These are phyloP conservation scores for Aromia moschata DNA, from an alignment of 2,888 invertebrate species.

Conservation along the genomic window DNA sequence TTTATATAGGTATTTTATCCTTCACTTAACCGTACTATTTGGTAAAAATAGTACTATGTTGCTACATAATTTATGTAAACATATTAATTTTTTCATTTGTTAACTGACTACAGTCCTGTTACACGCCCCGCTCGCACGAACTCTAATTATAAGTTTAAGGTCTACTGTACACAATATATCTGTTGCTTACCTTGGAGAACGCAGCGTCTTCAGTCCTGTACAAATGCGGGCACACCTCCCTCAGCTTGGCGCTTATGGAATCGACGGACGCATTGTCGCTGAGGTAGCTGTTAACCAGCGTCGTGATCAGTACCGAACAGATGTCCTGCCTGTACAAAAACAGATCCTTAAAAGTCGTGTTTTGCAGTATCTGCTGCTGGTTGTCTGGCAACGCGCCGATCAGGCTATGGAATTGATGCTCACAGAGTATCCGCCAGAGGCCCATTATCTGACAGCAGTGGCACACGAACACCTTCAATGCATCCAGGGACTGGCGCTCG, in stretches of 20 bases:
- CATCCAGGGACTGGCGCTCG: slow-evolving; percentile 81
- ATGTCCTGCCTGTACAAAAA: slow-evolving; percentile 82
- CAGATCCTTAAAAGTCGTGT: slow-evolving; percentile 77
- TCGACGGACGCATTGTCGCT: slow-evolving; percentile 95
- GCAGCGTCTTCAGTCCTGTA: slow-evolving; percentile 96
- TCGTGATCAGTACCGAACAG: slow-evolving; percentile 79
- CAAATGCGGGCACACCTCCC: slow-evolving; percentile 91
- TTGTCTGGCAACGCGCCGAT: slow-evolving; percentile 74
- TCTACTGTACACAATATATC: no score
- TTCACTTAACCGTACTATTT: no score
- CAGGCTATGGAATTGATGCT: slow-evolving; percentile 89
- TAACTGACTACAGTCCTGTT: no score
- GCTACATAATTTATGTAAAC: no score
- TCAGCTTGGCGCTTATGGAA: slow-evolving; percentile 84
- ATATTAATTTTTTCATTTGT: no score
- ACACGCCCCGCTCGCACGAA: no score
- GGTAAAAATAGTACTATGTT: no score
- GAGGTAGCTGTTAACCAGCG: slow-evolving; percentile 90
- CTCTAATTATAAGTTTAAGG: no score
- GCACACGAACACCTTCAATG: slow-evolving; percentile 71
- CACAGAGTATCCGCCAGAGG: slow-evolving; percentile 91
- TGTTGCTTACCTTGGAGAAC: slow-evolving; percentile 84
- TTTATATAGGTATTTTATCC: no score
- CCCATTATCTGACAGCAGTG: slow-evolving; percentile 86
- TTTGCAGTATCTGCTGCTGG: slow-evolving; percentile 71